Evolutionary conservation across 2,797 vertebrate species (phyloP).

Genomic region (Eptatretus atami): DNA sequence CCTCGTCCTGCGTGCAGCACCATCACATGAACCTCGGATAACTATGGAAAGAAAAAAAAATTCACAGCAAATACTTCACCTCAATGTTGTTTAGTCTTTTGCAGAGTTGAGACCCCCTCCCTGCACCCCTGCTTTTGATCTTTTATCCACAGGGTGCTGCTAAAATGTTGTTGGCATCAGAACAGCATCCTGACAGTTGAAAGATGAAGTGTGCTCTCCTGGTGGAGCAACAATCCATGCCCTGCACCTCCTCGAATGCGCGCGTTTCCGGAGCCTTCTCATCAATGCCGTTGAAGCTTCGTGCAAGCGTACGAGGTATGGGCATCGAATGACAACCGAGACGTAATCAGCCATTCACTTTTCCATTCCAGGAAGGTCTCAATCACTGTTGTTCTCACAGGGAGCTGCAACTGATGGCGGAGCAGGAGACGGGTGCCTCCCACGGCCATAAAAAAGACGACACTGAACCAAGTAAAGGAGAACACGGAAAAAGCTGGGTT

Average conservation of each 20-base stretch:
- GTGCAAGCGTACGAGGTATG: slow-evolving; percentile 47
- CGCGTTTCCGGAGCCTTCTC: slow-evolving; percentile 60
- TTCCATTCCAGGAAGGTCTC: slow-evolving; percentile 57
- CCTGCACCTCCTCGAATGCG: slow-evolving; percentile 58
- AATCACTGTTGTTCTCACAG: slow-evolving; percentile 15
- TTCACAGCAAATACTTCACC: no score
- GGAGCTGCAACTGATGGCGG: slow-evolving; percentile 55
- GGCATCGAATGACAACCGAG: background rate
- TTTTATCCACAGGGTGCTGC: slow-evolving; percentile 32
- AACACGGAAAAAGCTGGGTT: slow-evolving; percentile 30
- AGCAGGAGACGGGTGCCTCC: slow-evolving; percentile 58
- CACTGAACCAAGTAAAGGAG: slow-evolving; percentile 52
- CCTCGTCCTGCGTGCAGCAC: no score
- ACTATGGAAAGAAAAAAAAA: no score
- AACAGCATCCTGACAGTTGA: slow-evolving; percentile 62
- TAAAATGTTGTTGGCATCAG: slow-evolving; percentile 57
- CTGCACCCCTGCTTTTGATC: background rate
- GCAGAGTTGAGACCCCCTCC: background rate
- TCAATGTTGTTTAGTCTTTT: no score
- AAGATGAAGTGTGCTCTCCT: slow-evolving; percentile 73
- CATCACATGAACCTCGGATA: no score
- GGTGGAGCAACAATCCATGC: slow-evolving; percentile 81
- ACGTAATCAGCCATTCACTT: slow-evolving; percentile 9
- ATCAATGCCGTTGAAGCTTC: slow-evolving; percentile 83
- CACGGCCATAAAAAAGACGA: slow-evolving; percentile 77